These are phyloP conservation scores for Pelecanoides urinatrix DNA, from an alignment of 2,113 vertebrate species.

Conservation along the genomic window DNA sequence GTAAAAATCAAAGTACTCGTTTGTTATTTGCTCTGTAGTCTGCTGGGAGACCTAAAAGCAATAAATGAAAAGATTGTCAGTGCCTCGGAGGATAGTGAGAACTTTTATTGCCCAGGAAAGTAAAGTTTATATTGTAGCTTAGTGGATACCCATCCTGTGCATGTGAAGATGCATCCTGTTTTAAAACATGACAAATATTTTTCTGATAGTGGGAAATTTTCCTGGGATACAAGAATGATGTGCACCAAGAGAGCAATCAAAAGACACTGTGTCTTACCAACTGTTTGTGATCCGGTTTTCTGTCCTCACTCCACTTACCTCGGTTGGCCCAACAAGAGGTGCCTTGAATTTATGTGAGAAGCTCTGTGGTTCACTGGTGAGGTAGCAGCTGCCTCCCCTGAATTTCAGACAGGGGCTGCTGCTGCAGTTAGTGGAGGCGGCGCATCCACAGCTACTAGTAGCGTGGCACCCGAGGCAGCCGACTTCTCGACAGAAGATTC, in stretches of 20 bases:
- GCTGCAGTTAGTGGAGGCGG: background rate
- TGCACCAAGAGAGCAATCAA: background rate
- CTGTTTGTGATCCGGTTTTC: background rate
- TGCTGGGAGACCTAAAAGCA: background rate
- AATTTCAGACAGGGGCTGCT: background rate
- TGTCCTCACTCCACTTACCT: background rate
- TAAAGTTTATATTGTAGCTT: background rate
- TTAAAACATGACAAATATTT: background rate
- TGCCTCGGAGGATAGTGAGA: background rate
- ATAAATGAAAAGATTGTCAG: background rate
- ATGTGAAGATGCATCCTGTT: background rate
- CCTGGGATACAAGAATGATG: background rate
- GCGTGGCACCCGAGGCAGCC: rapidly evolving
- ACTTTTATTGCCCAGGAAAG: background rate
- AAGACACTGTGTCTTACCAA: background rate
- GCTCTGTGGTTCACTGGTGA: background rate
- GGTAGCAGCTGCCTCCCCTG: rapidly evolving
- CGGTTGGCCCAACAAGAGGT: background rate
- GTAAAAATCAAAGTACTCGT: background rate
- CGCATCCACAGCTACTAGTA: background rate
- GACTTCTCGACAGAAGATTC: background rate
- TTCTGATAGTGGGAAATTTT: background rate
- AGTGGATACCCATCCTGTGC: background rate
- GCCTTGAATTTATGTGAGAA: background rate
- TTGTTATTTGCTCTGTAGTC: background rate